Base-by-base conservation (phyloP, 2,113 vertebrate genomes). In the Prietella phreatophila region DNA sequence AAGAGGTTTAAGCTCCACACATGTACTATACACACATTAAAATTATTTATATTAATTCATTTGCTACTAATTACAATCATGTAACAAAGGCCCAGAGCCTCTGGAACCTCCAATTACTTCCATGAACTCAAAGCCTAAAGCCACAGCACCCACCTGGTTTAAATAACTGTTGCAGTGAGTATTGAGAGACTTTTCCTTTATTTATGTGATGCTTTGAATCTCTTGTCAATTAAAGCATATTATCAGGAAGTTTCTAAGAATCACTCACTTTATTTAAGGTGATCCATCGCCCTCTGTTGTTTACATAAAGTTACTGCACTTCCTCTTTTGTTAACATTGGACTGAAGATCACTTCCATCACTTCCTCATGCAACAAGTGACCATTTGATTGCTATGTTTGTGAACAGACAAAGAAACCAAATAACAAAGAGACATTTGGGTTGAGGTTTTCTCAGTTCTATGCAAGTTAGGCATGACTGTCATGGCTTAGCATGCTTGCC, bases 221-320 rank as follows among this genome's bases (percentile, higher is more conserved):
- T 63, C 60, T 27, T 17, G 15, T 61, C 33, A 80, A 30, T 13
- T 4, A 36, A 30, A 86, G 3, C 75, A 78, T 4, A 65, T 22
- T 56, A 50, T 67, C 75, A 60, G 25, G 76, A 81, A 0, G 63
- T n/a, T 30, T 8, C 22, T 25, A 30, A 80, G 30, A 56, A 9
- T 33, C 17, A 2, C 47, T 53, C 14, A n/a, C 7, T 30, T 2
- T 33, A 56, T 81, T 81, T 56, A 56, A 81, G 4, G 78, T 56
- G 50, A 81, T 1, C 9, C 13, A 5, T 81, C 78, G 88, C 92
- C 4, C 93, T 94, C 95, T 95, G 22, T 61, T 88, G 86, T 42
- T 80, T 47, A 17, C 2, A 33, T 17, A 36, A n/a, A n/a, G 33
- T 3, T 79, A 83, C n/a, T 22, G 47, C 85, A 47, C 10, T 53